A percentile compares a stretch with the other conserved stretches of the same genome.
Evolutionary conservation across 1,140 invertebrate species (phyloP).

Genomic region (Caenorhabditis remanei): DNA sequence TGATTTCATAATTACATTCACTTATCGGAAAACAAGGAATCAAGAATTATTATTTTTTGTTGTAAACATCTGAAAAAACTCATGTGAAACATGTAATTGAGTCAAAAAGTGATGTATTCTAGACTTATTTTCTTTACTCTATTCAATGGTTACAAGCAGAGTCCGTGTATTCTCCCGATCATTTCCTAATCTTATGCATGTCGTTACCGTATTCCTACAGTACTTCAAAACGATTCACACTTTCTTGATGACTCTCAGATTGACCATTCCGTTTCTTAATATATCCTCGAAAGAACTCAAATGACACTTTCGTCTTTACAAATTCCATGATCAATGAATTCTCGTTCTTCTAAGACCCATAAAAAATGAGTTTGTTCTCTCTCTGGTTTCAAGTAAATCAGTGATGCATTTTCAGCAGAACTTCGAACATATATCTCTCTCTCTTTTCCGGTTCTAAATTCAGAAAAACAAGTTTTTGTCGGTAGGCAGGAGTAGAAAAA

Average conservation of each 20-base stretch:
- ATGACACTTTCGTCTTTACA: background rate
- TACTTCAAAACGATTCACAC: no score
- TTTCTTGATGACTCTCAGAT: no score
- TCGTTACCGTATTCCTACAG: no score
- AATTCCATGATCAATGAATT: slow-evolving; percentile 5
- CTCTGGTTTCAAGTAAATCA: background rate
- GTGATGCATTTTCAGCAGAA: background rate
- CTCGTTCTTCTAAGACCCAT: background rate
- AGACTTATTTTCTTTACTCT: no score
- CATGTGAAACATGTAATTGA: background rate
- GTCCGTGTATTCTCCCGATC: background rate
- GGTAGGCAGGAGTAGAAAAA: background rate
- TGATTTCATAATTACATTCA: slow-evolving; percentile 10
- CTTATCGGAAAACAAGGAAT: background rate
- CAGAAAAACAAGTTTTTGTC: background rate
- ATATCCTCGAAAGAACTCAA: no score
- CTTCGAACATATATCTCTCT: background rate
- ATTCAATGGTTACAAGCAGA: no score
- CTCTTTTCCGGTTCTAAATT: background rate
- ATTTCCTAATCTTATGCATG: background rate
- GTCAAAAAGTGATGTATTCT: background rate
- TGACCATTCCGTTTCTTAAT: no score
- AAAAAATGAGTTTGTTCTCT: background rate
- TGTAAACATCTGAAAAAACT: background rate
- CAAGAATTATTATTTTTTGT: background rate